phyloP scores from a whole-genome alignment of 2,888 invertebrate genomes.

The Drosophila koepferae region DNA sequence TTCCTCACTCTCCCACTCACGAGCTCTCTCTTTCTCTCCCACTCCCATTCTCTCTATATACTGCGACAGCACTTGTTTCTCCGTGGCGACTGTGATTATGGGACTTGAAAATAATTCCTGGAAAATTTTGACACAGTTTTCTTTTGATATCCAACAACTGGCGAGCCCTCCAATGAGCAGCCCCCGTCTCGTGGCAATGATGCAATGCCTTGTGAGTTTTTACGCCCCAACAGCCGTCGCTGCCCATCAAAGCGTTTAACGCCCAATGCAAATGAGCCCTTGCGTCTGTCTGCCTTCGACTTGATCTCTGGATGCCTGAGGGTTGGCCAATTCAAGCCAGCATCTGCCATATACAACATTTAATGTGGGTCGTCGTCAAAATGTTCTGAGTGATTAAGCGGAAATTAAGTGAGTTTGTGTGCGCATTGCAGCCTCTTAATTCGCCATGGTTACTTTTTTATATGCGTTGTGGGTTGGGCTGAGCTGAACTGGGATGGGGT shows the following conservation, averaged over 20 bases:
- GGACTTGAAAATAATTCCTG: constrained; percentile 66
- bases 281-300: constrained; percentile 52
- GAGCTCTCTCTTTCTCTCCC: not conserved
- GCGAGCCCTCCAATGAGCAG: constrained; percentile 1
- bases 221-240: constrained; percentile 40
- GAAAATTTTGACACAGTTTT: constrained; percentile 65
- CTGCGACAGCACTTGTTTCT: constrained; percentile 2
- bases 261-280: constrained; percentile 82
- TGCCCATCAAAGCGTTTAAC: constrained; percentile 78
- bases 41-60: not conserved
- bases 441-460: constrained; percentile 59
- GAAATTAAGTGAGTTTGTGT: constrained; percentile 72
- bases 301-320: constrained; percentile 25
- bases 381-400: constrained; percentile 74
- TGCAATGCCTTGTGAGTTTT: constrained; percentile 59
- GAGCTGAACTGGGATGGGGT: not conserved
- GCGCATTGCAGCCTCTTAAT: constrained; percentile 52
- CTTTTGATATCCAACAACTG: constrained; percentile 57
- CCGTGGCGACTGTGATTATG: constrained; percentile 73
- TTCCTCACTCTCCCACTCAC: not conserved
- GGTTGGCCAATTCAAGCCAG: constrained; percentile 50
- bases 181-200: constrained; percentile 40
- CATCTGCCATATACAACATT: constrained; percentile 32
- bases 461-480: constrained; percentile 11
- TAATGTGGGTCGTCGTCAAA: constrained; percentile 58